Percentiles rank a stretch among this genome's conserved stretches.
Conservation (phyloP, 2,888 invertebrate species). For the Trichopria drosophilae region DNA sequence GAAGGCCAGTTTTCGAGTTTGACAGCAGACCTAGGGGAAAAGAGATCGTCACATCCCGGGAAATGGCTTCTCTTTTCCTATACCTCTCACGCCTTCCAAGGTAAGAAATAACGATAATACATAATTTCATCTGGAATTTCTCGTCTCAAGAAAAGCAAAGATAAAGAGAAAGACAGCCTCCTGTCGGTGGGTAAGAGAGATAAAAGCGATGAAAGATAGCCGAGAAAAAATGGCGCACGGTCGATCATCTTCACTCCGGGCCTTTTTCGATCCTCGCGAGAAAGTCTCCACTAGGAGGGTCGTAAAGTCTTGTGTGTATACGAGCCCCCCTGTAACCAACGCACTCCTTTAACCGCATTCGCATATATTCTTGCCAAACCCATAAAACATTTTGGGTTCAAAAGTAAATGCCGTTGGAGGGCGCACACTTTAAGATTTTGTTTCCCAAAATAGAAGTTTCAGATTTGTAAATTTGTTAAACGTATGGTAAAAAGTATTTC, state of each 20-base stretch:
- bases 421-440: no score
- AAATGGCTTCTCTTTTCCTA: conserved; percentile 71
- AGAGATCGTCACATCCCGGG: conserved; percentile 67
- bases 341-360: conserved; percentile 35
- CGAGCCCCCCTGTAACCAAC: conserved; percentile 26
- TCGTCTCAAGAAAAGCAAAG: no score
- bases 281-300: conserved; percentile 24
- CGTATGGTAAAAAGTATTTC: no score
- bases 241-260: conserved; percentile 23
- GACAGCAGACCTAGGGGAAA: conserved; percentile 65
- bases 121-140: no score
- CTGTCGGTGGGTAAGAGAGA: no score
- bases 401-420: no score
- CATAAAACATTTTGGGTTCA: conserved; percentile 43
- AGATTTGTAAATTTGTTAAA: no score
- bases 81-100: conserved; percentile 74
- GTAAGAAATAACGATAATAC: conserved; percentile 61
- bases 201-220: no score
- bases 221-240: conserved; percentile 22
- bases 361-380: conserved; percentile 36
- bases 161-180: no score
- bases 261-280: no score
- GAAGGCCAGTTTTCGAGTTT: conserved; percentile 69
- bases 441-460: no score
- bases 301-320: conserved; percentile 28